Evolutionary conservation across 2,113 vertebrate genomes (phyloP).

Genomic region (Meleagris gallopavo): DNA sequence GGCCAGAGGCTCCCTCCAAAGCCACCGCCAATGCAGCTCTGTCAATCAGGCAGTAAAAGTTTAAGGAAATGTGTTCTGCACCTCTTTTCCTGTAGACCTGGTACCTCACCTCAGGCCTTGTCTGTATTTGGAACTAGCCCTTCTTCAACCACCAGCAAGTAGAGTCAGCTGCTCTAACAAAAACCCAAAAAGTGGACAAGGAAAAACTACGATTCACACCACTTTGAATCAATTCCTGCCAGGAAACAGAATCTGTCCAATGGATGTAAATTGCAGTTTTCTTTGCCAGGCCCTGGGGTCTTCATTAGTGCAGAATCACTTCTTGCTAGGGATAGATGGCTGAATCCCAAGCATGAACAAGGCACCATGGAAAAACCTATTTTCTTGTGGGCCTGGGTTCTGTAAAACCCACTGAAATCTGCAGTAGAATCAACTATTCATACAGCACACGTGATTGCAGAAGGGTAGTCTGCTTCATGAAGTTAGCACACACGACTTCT

Average conservation of each 20-base stretch:
- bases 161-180: conserved; percentile 12
- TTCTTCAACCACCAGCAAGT: conserved; percentile 33
- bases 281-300: conserved; percentile 14
- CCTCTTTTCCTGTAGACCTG: conserved; percentile 30
- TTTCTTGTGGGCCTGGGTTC: conserved; percentile 56
- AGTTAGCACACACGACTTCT: conserved; percentile 24
- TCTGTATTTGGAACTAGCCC: conserved; percentile 26
- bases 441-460: conserved; percentile 13
- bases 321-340: conserved; percentile 15
- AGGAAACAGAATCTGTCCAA: not conserved
- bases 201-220: conserved; percentile 21
- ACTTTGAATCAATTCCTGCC: not conserved
- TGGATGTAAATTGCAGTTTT: conserved; percentile 8
- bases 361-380: conserved; percentile 40
- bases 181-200: conserved; percentile 20
- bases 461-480: conserved; percentile 18
- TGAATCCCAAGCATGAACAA: conserved; percentile 55
- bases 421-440: conserved; percentile 15
- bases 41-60: conserved; percentile 30
- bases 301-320: conserved; percentile 25
- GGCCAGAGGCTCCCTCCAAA: conserved; percentile 58
- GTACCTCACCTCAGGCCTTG: conserved; percentile 23
- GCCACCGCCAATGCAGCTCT: conserved; percentile 55
- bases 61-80: conserved; percentile 5
- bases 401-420: conserved; percentile 64